These are phyloP conservation scores for Myotis vivesi DNA, from an alignment of 2,797 vertebrate genomes.

Conservation along the genomic window DNA sequence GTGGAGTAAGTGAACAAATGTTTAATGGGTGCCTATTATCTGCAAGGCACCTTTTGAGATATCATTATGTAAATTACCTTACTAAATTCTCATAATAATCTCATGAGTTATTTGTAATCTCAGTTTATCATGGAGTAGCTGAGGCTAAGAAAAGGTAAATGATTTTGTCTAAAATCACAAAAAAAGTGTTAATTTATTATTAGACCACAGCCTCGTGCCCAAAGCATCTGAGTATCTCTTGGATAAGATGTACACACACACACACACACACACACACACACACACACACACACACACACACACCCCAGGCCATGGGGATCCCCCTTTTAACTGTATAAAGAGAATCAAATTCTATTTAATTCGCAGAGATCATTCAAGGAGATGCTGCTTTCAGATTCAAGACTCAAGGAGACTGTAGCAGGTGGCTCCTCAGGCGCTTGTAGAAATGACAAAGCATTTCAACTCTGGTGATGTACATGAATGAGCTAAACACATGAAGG, in stretches of 20 bases:
- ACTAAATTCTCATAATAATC: neutral
- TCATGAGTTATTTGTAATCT: neutral
- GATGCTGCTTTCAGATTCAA: neutral
- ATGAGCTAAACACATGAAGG: neutral
- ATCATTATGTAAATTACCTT: neutral
- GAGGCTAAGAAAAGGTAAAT: neutral
- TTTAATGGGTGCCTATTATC: neutral
- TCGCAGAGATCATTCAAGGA: neutral
- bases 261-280: neutral
- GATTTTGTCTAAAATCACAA: neutral
- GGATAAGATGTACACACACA: neutral
- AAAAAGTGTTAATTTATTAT: conserved; percentile 9
- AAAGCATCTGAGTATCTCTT: neutral
- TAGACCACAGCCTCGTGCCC: neutral
- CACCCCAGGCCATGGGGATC: neutral
- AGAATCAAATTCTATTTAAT: neutral
- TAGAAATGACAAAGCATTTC: neutral
- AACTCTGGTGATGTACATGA: neutral
- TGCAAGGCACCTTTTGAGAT: neutral
- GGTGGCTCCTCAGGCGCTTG: neutral
- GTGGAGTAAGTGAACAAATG: neutral
- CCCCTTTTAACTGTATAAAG: neutral
- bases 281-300: neutral
- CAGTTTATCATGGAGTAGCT: neutral
- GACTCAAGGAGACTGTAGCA: neutral